These are phyloP conservation scores for Sus cebifrons DNA, from an alignment of 2,797 vertebrate species.

Conservation along the genomic window DNA sequence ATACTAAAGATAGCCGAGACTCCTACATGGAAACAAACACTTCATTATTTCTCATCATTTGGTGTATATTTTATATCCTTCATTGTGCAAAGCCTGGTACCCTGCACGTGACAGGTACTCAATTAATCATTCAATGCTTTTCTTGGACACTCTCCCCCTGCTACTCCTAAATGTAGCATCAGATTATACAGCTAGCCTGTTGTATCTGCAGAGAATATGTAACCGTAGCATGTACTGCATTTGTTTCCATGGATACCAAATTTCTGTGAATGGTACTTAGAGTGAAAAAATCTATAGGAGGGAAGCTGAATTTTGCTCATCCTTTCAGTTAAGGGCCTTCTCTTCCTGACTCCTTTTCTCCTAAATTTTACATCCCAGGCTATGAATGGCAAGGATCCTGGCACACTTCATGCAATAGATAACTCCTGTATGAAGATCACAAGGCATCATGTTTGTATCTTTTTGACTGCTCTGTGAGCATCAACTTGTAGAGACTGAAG, in stretches of 20 bases:
- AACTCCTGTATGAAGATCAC: neutral
- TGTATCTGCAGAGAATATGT: constrained; percentile 73
- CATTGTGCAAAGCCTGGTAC: neutral
- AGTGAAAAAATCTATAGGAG: constrained; percentile 58
- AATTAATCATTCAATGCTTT: constrained; percentile 71
- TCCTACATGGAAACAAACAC: constrained; percentile 15
- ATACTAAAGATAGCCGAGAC: neutral
- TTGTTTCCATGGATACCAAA: constrained; percentile 82
- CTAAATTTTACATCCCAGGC: neutral
- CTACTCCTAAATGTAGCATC: constrained; percentile 41
- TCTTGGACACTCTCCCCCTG: constrained; percentile 39
- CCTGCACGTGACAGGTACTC: neutral
- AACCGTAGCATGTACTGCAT: constrained; percentile 66
- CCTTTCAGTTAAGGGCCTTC: constrained; percentile 58
- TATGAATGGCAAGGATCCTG: neutral
- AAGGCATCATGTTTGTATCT: neutral
- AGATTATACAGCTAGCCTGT: constrained; percentile 62
- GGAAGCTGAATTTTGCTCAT: constrained; percentile 58
- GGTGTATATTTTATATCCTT: neutral
- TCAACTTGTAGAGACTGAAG: neutral
- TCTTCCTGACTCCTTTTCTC: neutral
- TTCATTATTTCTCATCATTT: constrained; percentile 22
- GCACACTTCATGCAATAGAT: neutral
- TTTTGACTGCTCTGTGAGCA: neutral
- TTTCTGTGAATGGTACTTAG: constrained; percentile 81